Evolutionary conservation across 2,113 vertebrate genomes (phyloP), one percentile per base, ranked within the genome.

Genomic region (Oenanthe oenanthe): DNA sequence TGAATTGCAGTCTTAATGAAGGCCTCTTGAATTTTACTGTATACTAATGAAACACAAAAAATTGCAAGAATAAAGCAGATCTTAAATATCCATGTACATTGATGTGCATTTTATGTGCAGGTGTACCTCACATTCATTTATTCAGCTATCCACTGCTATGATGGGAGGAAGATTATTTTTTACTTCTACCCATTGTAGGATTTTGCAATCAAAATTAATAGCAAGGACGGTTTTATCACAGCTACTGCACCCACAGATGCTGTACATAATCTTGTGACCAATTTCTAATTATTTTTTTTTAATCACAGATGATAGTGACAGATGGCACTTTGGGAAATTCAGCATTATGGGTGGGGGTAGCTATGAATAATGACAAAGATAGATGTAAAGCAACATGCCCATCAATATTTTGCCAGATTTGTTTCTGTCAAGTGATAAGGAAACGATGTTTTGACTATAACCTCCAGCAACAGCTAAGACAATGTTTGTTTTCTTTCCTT

Each of bases 361-460:
- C 34, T 86, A 80, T 51, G 85, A 92, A 92, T 93, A 90, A 89
- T 40, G 60, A 92, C 92, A 94, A 93, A 86, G 72, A 92, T 57
- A 92, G 82, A 93, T 54, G 80, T 48, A 84, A 89, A 95, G 32
- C 50, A 94, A 93, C 90, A 58, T 50, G 42, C 82, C 85, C 84
- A 85, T 90, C 95, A 96, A 88, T 94, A 96, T 96, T 96, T 96
- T 90, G 79, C 85, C 85, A 96, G 67, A 67, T 92, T 94, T 93
- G 32, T 88, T 92, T 73, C 94, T 77, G 73, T 13, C 34, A 92
- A 96, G 84, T 13, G 26, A 92, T 88, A 88, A 90, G 81, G 75
- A 76, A 94, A 77, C 50, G 70, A 66, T 84, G 63, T 92, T 96
- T 93, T 93, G 79, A 85, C 91, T 96, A n/a, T 73, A 94, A 92